Base-by-base conservation (phyloP, 2,113 vertebrate species). In the Morone saxatilis region DNA sequence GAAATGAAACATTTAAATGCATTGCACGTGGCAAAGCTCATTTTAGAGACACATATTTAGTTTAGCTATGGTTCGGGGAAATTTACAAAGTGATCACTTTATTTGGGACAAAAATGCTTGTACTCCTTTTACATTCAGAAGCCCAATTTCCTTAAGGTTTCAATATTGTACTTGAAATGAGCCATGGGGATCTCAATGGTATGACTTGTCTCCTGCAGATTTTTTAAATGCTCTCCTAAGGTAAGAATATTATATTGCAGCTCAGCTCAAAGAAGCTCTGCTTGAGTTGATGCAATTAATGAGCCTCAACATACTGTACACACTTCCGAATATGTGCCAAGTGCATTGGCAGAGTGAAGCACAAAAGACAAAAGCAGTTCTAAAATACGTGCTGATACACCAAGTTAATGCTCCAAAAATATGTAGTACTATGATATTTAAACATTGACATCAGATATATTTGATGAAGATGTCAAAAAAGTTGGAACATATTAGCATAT, bases 1-100 rank as follows among this genome's bases (percentile, higher is more conserved):
- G 60, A 67, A 71, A 84, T 48, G 14, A 54, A 78, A 66, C 67
- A 60, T 88, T 82, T 67, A 82, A 76, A 87, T 85, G 75, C 82
- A 78, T 5, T 1, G 20, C 66, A 63, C 17, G 56, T 45, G 16
- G 38, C 40, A 47, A 25, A 43, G 14, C 60, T 76, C 47, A 66
- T 56, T 67, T 17, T 36, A 22, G 56, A 59, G 81, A 81, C 22
- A 77, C 11, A 48, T 67, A 17, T 62, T 78, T 16, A 43, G 78
- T 70, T 73, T 73, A 60, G 51, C 66, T 51, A 25, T 40, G 70
- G 63, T 65, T 85, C 7, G 66, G 56, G 67, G 56, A 77, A 45
- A 84, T 82, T 40, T 12, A 71, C 25, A 54, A 71, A 78, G 22
- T 11, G 10, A 36, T 68, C 8, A 48, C 31, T 67, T 76, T n/a